Evolutionary conservation across 2,113 vertebrate species (phyloP).

Genomic region (Heloderma charlesbogerti): DNA sequence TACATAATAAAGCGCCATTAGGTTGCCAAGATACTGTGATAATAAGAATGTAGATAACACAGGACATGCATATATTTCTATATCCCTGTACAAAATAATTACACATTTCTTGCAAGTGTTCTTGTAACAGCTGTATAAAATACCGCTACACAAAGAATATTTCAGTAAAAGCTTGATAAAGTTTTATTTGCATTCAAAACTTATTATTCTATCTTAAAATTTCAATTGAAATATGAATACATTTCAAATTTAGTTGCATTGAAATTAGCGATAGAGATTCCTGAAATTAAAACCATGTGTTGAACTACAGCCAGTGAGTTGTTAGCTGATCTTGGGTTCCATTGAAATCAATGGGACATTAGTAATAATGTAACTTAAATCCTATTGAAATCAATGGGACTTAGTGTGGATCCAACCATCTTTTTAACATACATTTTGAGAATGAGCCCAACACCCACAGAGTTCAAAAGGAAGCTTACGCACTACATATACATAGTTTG

Average conservation of each 20-base stretch:
- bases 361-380: neutral
- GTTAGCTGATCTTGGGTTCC: neutral
- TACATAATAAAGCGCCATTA: slow-evolving; percentile 7
- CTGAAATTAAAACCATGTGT: neutral
- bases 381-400: neutral
- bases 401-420: no score
- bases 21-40: neutral
- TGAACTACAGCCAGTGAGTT: neutral
- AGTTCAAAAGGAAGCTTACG: neutral
- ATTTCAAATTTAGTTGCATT: slow-evolving; percentile 32
- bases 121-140: slow-evolving; percentile 6
- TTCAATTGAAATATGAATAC: slow-evolving; percentile 9
- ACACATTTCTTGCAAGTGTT: neutral
- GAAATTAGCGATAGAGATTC: slow-evolving; percentile 13
- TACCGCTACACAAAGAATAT: neutral
- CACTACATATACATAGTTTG: neutral
- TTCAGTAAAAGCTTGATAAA: slow-evolving; percentile 12
- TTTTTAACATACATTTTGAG: slow-evolving; percentile 18
- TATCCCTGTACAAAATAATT: neutral
- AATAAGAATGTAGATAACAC: neutral
- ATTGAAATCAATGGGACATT: neutral
- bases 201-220: slow-evolving; percentile 9
- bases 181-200: neutral
- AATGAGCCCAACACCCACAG: neutral
- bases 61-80: neutral